Evolutionary conservation across 2,888 invertebrate species (phyloP), one percentile per base, ranked within the genome.

Genomic region (Himalopsyche japonica): DNA sequence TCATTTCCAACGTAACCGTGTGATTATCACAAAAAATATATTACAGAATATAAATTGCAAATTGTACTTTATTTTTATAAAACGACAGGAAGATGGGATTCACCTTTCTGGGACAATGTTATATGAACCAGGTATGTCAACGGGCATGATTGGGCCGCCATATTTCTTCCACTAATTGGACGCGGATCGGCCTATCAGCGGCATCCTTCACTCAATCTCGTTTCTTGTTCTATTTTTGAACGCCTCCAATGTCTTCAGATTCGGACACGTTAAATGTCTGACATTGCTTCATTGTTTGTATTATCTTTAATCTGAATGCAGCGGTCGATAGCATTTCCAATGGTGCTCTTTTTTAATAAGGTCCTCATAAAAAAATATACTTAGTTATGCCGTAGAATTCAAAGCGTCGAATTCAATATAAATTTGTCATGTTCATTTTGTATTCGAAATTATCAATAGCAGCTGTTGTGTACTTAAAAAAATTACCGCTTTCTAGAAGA

Each of bases 151-250:
- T 70, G 70, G 70, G 47, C 30, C 27, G 79, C 85, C 82, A 85
- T 85, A 85, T 81, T 84, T 86, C 86, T 80, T 84, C 81, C 86
- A 79, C 84, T 86, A 86, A 86, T 86, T 86, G 86, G 86, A 84
- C 82, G 57, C 47, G 57, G 48, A 81, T 84, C 81, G 80, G 82
- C 85, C 85, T 77, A 81, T 83, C 85, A 49, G 82, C 49, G 81
- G 43, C 85, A 82, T 64, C 48, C 82, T 77, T 85, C 85, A 80
- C 80, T 70, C 64, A 70, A 70, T 80, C 37, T 32, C 81, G 34
- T 83, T 83, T 80, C 47, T 83, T 70, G 81, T 64, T 83, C 80
- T 83, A 80, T 83, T 83, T 83, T 83, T 32, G 49, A 37, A 57
- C 76, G 70, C 49, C 47, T 82, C 48, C 76, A 82, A 70, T 70